Evolutionary conservation across 1,140 invertebrate genomes (phyloP).

Genomic region (Nasonia vitripennis): DNA sequence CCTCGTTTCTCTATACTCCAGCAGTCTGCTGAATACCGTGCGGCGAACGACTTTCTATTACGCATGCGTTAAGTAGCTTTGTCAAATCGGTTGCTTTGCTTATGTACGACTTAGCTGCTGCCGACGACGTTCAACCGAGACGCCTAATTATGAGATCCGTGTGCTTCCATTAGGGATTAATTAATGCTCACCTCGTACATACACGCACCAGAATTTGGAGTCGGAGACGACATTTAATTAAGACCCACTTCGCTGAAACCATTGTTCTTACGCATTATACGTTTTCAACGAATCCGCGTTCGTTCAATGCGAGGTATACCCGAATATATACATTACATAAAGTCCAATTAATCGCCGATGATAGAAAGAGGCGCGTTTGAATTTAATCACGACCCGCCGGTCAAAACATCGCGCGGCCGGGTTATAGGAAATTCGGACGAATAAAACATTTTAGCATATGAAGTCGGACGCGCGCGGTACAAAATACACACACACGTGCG

Average conservation of each 20-base stretch:
- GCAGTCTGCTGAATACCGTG: not conserved
- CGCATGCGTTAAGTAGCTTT: constrained; percentile 49
- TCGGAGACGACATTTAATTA: not conserved
- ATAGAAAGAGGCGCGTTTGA: not conserved
- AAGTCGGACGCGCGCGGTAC: not conserved
- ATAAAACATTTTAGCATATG: constrained; percentile 5
- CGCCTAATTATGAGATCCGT: constrained; percentile 28
- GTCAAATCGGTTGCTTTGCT: constrained; percentile 48
- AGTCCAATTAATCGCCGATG: not conserved
- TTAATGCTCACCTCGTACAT: constrained; percentile 3
- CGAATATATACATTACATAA: not conserved
- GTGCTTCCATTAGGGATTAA: constrained; percentile 20
- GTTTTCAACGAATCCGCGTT: not conserved
- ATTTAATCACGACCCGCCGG: not conserved
- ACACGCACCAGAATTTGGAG: not conserved
- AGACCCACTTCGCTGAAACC: not conserved
- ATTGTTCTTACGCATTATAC: not conserved
- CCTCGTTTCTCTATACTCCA: constrained; percentile 6
- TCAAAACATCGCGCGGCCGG: not conserved
- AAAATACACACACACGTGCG: not conserved
- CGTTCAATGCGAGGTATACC: not conserved
- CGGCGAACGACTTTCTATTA: constrained; percentile 45
- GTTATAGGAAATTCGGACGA: not conserved
- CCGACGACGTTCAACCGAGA: not conserved
- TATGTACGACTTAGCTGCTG: not conserved